Evolutionary conservation across 2,888 invertebrate genomes (phyloP).

Genomic region (Dysmachus trigonus): DNA sequence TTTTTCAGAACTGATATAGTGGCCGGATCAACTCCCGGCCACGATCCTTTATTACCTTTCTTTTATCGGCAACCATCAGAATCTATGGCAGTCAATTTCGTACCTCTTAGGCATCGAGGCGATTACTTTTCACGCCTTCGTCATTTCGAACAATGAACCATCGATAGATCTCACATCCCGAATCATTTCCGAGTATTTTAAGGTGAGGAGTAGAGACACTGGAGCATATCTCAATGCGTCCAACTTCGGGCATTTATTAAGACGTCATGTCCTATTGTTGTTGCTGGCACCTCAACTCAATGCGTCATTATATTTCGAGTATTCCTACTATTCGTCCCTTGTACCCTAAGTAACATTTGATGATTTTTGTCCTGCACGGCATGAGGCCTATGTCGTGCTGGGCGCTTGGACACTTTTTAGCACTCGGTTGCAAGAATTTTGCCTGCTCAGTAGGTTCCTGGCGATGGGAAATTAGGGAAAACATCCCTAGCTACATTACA

Average conservation of each 20-base stretch:
- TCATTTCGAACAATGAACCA: constrained; percentile 14
- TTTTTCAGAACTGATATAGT: neutral
- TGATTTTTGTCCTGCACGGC: neutral
- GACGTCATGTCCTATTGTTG: constrained; percentile 32
- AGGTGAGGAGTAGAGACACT: neutral
- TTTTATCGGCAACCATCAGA: neutral
- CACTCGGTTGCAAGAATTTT: neutral
- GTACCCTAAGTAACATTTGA: neutral
- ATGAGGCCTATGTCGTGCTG: neutral
- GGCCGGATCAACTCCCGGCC: neutral
- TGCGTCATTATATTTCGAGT: constrained; percentile 6
- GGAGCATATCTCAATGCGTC: neutral
- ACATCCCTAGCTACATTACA: neutral
- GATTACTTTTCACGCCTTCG: constrained; percentile 27
- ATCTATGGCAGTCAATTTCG: constrained; percentile 15
- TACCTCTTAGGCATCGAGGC: constrained; percentile 13
- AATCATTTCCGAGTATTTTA: constrained; percentile 30
- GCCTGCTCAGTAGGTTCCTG: neutral
- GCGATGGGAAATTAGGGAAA: neutral
- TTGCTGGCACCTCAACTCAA: constrained; percentile 24
- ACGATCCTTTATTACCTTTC: neutral
- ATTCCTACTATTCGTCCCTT: neutral
- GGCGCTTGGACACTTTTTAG: neutral
- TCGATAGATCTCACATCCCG: constrained; percentile 32
- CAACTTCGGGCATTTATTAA: constrained; percentile 21